phyloP scores from a whole-genome alignment of 1,140 invertebrate genomes.

The Brachionus rotundiformis region DNA sequence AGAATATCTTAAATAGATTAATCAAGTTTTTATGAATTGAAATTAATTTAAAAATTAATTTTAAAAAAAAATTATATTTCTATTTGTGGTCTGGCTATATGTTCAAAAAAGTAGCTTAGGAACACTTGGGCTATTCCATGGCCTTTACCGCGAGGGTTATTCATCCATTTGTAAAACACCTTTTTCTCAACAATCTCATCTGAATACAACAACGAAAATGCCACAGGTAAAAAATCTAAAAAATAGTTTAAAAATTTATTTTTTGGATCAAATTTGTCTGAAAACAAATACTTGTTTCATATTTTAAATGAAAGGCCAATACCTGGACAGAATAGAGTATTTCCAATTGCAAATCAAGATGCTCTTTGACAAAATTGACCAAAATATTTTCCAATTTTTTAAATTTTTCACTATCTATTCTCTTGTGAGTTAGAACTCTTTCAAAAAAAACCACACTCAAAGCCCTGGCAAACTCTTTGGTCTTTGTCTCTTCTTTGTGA shows the following conservation, averaged over 20 bases:
- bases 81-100: neutral
- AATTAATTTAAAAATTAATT: constrained; percentile 5
- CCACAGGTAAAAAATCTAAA: constrained; percentile 6
- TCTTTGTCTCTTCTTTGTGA: constrained; percentile 5
- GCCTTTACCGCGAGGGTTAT: neutral
- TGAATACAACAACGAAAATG: neutral
- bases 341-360: neutral
- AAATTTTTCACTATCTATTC: constrained; percentile 11
- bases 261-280: no score
- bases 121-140: constrained; percentile 16
- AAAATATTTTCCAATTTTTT: constrained; percentile 1
- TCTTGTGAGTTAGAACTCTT: neutral
- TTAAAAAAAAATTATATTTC: constrained; percentile 1
- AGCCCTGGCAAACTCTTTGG: constrained; percentile 7
- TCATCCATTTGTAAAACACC: constrained; percentile 22
- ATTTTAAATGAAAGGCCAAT: constrained; percentile 1
- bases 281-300: constrained; percentile 18
- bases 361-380: neutral
- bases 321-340: constrained; percentile 7
- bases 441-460: constrained; percentile 10
- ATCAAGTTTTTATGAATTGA: no score
- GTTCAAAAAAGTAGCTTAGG: constrained; percentile 8
- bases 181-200: neutral
- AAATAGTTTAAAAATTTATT: neutral
- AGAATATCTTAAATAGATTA: no score